These are phyloP conservation scores for Lepilemur septentrionalis DNA, from an alignment of 2,797 vertebrate genomes.

Conservation along the genomic window DNA sequence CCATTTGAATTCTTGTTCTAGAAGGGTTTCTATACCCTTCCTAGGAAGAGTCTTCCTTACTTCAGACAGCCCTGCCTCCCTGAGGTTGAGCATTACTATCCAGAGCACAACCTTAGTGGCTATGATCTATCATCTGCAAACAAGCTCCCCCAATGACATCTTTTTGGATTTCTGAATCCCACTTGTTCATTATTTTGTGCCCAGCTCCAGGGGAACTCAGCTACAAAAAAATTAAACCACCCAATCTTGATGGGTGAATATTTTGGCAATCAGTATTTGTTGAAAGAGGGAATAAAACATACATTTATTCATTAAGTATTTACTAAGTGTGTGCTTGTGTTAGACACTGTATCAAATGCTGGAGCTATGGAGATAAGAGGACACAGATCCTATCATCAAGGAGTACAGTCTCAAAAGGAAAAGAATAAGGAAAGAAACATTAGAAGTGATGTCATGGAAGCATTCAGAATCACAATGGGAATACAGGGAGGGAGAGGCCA, in stretches of 20 bases:
- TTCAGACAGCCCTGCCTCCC: neutral
- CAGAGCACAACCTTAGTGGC: neutral
- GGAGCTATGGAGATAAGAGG: neutral
- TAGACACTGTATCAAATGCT: neutral
- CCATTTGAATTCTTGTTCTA: neutral
- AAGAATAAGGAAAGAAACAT: neutral
- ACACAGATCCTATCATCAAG: neutral
- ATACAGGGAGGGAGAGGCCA: neutral
- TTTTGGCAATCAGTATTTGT: neutral
- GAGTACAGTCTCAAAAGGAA: neutral
- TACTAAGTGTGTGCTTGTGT: neutral
- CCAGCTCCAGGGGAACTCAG: neutral
- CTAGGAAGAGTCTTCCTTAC: neutral
- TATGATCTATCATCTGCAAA: neutral
- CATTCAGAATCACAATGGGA: neutral
- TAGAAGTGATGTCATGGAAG: neutral
- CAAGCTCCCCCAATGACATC: neutral
- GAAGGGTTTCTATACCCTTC: neutral
- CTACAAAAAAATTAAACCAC: neutral
- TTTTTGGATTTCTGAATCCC: neutral
- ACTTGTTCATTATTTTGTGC: neutral
- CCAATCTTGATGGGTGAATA: neutral
- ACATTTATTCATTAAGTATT: neutral
- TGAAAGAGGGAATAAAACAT: neutral
- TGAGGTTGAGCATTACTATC: neutral